These are phyloP conservation scores for Acronicta alni DNA, from an alignment of 2,888 invertebrate species.

Conservation along the genomic window DNA sequence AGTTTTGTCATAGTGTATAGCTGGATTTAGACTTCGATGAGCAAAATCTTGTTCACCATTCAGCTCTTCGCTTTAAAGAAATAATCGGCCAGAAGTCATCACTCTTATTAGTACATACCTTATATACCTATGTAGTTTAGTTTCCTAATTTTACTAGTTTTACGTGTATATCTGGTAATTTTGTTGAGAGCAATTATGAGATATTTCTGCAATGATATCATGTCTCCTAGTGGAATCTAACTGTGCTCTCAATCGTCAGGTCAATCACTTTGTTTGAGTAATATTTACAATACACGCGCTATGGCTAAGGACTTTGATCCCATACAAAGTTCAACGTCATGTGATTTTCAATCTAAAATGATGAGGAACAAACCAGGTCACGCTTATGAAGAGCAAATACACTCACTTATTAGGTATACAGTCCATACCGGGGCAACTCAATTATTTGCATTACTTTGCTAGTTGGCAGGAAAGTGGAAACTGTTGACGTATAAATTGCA, in stretches of 20 bases:
- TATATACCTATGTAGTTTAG: no score
- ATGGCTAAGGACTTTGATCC: constrained; percentile 29
- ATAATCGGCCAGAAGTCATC: no score
- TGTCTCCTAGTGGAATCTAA: constrained; percentile 1
- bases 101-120: no score
- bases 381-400: constrained; percentile 25
- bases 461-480: constrained; percentile 24
- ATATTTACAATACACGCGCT: constrained; percentile 22
- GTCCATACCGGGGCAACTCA: constrained; percentile 13
- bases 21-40: no score
- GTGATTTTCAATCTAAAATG: constrained; percentile 29
- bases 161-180: not conserved
- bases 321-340: constrained; percentile 25
- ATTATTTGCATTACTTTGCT: constrained; percentile 20
- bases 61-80: no score
- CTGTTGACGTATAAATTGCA: constrained; percentile 25
- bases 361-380: constrained; percentile 21
- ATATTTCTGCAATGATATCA: constrained; percentile 6
- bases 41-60: no score
- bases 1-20: no score
- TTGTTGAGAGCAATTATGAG: not conserved
- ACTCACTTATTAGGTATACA: constrained; percentile 11
- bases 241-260: constrained; percentile 1
- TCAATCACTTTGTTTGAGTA: constrained; percentile 16
- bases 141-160: no score